These are phyloP conservation scores for Spodoptera litura DNA, from an alignment of 1,140 invertebrate genomes.

Conservation along the genomic window DNA sequence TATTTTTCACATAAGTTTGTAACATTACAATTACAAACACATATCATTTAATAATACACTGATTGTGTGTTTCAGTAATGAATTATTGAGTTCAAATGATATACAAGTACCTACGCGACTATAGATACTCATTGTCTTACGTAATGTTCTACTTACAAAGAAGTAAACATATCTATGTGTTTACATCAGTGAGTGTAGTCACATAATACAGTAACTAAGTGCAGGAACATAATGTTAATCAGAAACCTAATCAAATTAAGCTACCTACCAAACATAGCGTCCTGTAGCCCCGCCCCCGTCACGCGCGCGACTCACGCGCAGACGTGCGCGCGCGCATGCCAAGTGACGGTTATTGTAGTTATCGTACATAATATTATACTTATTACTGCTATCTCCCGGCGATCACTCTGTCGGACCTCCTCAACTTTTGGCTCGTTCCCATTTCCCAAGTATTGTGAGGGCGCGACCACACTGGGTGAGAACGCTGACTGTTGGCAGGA, in stretches of 20 bases:
- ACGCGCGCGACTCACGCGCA: constrained; percentile 19
- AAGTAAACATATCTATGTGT: not conserved
- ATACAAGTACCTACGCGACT: no score
- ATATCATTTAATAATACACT: no score
- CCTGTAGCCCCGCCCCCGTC: constrained; percentile 18
- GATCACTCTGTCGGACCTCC: not conserved
- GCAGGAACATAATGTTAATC: constrained; percentile 3
- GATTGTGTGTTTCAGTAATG: no score
- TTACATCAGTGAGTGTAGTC: not conserved
- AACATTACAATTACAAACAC: no score
- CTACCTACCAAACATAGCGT: not conserved
- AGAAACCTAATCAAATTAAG: not conserved
- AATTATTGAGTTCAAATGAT: no score
- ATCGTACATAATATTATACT: constrained; percentile 12
- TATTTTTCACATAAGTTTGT: no score
- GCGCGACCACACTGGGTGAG: not conserved
- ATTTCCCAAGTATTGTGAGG: not conserved
- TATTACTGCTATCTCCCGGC: not conserved
- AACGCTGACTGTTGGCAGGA: not conserved
- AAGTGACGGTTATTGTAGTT: constrained; percentile 34
- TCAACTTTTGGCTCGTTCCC: constrained; percentile 10
- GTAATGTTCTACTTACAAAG: not conserved
- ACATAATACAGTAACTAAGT: not conserved
- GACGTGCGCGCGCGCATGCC: constrained; percentile 8
- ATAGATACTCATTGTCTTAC: no score